Evolutionary conservation across 2,888 invertebrate genomes (phyloP).

Genomic region (Rhamnusium bicolor): DNA sequence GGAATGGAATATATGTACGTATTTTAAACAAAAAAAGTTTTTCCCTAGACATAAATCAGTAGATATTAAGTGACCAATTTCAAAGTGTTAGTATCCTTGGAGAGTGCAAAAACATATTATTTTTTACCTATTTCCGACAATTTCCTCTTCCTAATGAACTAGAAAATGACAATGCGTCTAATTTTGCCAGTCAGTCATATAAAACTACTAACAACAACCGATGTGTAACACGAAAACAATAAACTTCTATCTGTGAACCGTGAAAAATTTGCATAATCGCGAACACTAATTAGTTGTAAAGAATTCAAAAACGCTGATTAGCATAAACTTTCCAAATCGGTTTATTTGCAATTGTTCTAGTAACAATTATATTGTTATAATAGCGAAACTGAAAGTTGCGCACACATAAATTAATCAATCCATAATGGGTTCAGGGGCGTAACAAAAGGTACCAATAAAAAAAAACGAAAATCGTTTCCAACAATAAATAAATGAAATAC

Average conservation of each 20-base stretch:
- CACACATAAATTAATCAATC: slow-evolving; percentile 25
- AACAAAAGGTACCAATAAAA: no score
- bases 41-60: no score
- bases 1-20: no score
- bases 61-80: not conserved
- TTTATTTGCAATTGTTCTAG: slow-evolving; percentile 25
- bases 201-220: slow-evolving; percentile 8
- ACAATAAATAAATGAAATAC: no score
- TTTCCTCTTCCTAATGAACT: not conserved
- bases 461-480: no score
- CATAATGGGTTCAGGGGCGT: slow-evolving; percentile 15
- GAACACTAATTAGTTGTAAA: slow-evolving; percentile 21
- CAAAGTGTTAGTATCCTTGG: not conserved
- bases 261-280: slow-evolving; percentile 26
- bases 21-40: no score
- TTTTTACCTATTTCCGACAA: not conserved
- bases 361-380: slow-evolving; percentile 22
- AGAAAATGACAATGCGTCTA: slow-evolving; percentile 15
- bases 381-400: slow-evolving; percentile 32
- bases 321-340: slow-evolving; percentile 27
- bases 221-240: slow-evolving; percentile 16
- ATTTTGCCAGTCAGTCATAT: not conserved
- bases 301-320: slow-evolving; percentile 25
- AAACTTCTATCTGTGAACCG: slow-evolving; percentile 22
- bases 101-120: not conserved